phyloP scores from a whole-genome alignment of 2,888 invertebrate genomes.

The Pristionchus japonicus region DNA sequence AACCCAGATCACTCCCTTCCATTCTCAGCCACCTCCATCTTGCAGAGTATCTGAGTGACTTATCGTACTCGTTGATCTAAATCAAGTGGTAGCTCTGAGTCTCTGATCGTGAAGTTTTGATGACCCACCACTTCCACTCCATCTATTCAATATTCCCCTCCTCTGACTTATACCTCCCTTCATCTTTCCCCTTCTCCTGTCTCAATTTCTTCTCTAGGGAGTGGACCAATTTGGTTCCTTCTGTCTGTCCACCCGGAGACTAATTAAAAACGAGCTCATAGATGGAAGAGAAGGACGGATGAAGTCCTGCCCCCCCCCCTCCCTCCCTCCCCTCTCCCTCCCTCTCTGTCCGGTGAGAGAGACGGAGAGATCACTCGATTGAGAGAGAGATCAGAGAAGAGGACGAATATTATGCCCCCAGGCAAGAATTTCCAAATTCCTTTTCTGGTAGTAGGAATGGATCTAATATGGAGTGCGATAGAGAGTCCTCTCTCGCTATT shows the following conservation, averaged over 20 bases:
- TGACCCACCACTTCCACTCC: neutral
- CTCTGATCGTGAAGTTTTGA: too few species aligned
- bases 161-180: neutral
- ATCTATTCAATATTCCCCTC: neutral
- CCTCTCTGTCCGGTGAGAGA: neutral
- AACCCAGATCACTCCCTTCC: neutral
- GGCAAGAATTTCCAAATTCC: neutral
- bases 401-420: neutral
- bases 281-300: neutral
- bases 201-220: neutral
- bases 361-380: neutral
- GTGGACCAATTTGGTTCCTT: neutral
- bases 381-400: neutral
- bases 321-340: neutral
- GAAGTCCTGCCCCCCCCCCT: neutral
- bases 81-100: too few species aligned
- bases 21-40: neutral
- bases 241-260: neutral
- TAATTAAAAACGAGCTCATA: constrained; percentile 35
- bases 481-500: neutral
- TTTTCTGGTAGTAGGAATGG: neutral
- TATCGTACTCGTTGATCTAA: too few species aligned
- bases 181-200: neutral
- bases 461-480: constrained; percentile 14
- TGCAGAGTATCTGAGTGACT: neutral